Percentiles rank a stretch among this genome's conserved stretches.
Evolutionary conservation across 2,888 invertebrate species (phyloP).

Genomic region (Drosophila nr. perissopoda): DNA sequence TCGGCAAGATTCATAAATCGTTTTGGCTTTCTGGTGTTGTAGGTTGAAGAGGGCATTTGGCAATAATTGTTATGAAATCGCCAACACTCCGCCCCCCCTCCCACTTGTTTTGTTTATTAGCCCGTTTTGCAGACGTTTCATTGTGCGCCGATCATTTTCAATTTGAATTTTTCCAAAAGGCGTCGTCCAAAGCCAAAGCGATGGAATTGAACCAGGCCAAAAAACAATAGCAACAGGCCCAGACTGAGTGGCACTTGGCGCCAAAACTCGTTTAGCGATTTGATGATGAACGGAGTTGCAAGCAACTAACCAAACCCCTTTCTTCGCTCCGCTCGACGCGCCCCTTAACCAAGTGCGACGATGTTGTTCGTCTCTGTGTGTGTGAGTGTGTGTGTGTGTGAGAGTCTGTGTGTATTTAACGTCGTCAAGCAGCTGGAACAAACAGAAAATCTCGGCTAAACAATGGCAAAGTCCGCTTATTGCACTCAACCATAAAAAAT

Average conservation of each 20-base stretch:
- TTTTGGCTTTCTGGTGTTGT: constrained; percentile 22
- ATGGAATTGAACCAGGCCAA: constrained; percentile 73
- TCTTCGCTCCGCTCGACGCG: background rate
- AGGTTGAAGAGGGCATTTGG: constrained; percentile 56
- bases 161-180: constrained; percentile 56
- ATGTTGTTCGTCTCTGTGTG: background rate
- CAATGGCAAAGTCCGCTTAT: constrained; percentile 66
- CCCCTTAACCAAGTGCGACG: background rate
- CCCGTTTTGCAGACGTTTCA: constrained; percentile 43
- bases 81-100: background rate
- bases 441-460: constrained; percentile 75
- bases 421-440: constrained; percentile 78
- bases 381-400: constrained; percentile 1
- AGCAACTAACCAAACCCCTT: constrained; percentile 27
- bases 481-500: constrained; percentile 60
- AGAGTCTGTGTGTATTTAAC: constrained; percentile 60
- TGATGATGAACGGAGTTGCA: constrained; percentile 47
- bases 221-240: constrained; percentile 64
- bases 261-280: constrained; percentile 63
- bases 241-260: constrained; percentile 71
- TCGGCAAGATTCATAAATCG: constrained; percentile 48
- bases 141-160: constrained; percentile 61
- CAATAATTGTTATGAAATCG: constrained; percentile 77
- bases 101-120: constrained; percentile 23
- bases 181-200: constrained; percentile 50